Evolutionary conservation across 2,888 invertebrate species (phyloP).

Genomic region (Halictus quadricinctus): DNA sequence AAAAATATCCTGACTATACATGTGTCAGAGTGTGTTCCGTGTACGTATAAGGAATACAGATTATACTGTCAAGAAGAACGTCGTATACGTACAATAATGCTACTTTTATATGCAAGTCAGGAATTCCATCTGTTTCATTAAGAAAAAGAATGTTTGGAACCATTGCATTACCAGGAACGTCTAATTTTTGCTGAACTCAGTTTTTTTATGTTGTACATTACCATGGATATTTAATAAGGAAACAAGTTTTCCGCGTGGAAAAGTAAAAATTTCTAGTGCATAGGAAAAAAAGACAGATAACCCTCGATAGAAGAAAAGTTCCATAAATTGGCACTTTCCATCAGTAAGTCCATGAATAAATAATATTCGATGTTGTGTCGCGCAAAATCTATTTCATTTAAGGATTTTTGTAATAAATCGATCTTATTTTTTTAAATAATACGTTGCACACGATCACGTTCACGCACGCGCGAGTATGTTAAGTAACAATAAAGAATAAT

Average conservation of each 20-base stretch:
- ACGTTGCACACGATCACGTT: neutral
- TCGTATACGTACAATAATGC: constrained; percentile 64
- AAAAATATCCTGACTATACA: constrained; percentile 40
- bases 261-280: constrained; percentile 35
- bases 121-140: constrained; percentile 66
- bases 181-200: constrained; percentile 19
- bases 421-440: constrained; percentile 20
- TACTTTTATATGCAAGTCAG: constrained; percentile 65
- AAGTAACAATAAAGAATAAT: constrained; percentile 17
- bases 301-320: constrained; percentile 46
- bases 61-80: constrained; percentile 63
- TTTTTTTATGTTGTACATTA: constrained; percentile 23
- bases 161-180: constrained; percentile 21
- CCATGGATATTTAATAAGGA: constrained; percentile 46
- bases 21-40: constrained; percentile 36
- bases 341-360: constrained; percentile 46
- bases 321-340: constrained; percentile 49
- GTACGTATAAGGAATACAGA: constrained; percentile 45
- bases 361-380: constrained; percentile 6
- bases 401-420: constrained; percentile 12
- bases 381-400: neutral
- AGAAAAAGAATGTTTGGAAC: constrained; percentile 56
- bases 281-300: constrained; percentile 34
- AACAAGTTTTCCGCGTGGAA: constrained; percentile 17
- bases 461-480: neutral